Evolutionary conservation across 2,888 invertebrate species (phyloP).

Genomic region (Charanyca ferruginea): DNA sequence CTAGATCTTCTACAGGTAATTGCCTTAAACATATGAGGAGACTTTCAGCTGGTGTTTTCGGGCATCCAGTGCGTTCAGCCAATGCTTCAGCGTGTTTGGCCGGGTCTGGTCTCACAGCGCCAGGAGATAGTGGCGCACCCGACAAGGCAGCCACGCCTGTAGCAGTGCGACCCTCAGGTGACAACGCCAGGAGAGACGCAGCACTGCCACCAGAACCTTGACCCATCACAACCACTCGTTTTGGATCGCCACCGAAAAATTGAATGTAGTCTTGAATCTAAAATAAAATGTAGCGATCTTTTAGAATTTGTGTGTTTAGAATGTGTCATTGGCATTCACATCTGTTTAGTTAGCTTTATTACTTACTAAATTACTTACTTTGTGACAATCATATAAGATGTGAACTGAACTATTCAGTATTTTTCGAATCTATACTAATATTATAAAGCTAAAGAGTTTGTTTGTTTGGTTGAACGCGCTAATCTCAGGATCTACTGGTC

Average conservation of each 20-base stretch:
- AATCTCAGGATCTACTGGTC: no score
- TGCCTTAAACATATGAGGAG: conserved; percentile 93
- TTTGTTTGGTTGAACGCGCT: no score
- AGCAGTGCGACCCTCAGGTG: conserved; percentile 92
- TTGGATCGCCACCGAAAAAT: conserved; percentile 95
- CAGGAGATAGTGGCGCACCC: conserved; percentile 94
- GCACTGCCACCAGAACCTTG: conserved; percentile 95
- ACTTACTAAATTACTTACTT: no score
- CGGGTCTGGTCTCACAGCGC: conserved; percentile 93
- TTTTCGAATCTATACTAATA: no score
- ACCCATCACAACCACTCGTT: conserved; percentile 93
- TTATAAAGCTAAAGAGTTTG: no score
- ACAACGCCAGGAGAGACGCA: conserved; percentile 93
- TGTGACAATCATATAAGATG: no score
- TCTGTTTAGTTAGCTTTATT: no score
- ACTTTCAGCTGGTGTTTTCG: conserved; percentile 90
- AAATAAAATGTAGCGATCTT: conserved; percentile 10
- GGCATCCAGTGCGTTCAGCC: conserved; percentile 92
- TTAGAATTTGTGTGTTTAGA: no score
- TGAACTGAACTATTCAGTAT: no score
- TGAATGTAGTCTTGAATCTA: conserved; percentile 93
- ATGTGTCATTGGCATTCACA: no score
- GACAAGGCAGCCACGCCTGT: conserved; percentile 94
- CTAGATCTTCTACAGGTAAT: conserved; percentile 84
- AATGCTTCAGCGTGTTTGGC: conserved; percentile 91